These are phyloP conservation scores for Meteorus sp. DNA, from an alignment of 1,140 invertebrate species.

Conservation along the genomic window DNA sequence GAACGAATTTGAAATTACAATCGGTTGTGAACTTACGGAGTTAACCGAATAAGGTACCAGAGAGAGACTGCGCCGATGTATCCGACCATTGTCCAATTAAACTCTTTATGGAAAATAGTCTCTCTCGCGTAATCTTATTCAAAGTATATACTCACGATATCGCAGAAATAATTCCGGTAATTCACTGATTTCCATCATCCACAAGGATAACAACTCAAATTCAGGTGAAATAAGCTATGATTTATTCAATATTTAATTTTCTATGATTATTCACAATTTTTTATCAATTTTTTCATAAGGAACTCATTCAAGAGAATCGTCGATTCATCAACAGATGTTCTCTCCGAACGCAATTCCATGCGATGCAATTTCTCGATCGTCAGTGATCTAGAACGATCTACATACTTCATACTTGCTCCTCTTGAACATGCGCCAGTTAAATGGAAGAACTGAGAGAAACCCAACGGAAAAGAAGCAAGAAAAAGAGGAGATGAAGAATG, in stretches of 20 bases:
- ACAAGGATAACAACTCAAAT: too few relatives aligned
- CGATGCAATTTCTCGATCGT: constrained; percentile 12
- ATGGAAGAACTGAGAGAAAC: constrained; percentile 1
- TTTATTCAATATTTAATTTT: too few relatives aligned
- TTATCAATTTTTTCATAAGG: too few relatives aligned
- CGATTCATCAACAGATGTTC: constrained; percentile 16
- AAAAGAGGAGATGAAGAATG: neutral
- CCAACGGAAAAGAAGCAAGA: neutral
- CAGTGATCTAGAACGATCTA: constrained; percentile 26
- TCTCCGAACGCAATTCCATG: constrained; percentile 21
- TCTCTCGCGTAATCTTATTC: neutral
- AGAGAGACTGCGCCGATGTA: constrained; percentile 15
- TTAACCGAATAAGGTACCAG: neutral
- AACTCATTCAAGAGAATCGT: constrained; percentile 1
- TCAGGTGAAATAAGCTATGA: too few relatives aligned
- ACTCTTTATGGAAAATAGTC: constrained; percentile 13
- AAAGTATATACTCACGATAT: too few relatives aligned
- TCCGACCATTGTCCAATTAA: constrained; percentile 20
- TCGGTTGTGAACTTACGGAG: constrained; percentile 9
- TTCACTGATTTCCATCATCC: too few relatives aligned
- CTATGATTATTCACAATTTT: too few relatives aligned
- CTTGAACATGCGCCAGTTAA: neutral
- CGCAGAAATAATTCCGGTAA: too few relatives aligned
- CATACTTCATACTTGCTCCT: constrained; percentile 22
- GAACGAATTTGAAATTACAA: constrained; percentile 21